Evolutionary conservation across 2,797 vertebrate species (phyloP).

Genomic region (Amblyopsis hoosieri): DNA sequence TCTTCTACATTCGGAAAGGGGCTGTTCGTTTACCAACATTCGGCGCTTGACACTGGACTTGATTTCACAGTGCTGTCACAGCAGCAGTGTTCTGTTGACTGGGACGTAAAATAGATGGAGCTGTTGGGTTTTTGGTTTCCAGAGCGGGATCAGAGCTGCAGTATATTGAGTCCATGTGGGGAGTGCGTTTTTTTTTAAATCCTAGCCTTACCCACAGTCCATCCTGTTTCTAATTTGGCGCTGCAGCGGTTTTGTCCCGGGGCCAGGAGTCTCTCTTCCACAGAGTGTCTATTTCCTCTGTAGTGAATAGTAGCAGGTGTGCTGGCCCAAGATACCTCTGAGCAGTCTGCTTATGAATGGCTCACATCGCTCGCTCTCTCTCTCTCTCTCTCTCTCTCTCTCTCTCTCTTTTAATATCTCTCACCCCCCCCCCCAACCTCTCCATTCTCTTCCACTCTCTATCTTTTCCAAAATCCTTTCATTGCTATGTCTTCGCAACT

Average conservation of each 20-base stretch:
- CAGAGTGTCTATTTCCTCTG: conserved; percentile 85
- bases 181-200: conserved; percentile 81
- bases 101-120: conserved; percentile 83
- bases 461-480: conserved; percentile 45
- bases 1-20: conserved; percentile 60
- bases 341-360: conserved; percentile 78
- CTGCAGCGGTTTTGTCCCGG: conserved; percentile 83
- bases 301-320: conserved; percentile 88
- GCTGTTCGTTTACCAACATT: conserved; percentile 70
- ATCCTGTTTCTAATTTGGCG: conserved; percentile 88
- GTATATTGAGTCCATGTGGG: conserved; percentile 86
- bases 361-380: conserved; percentile 70
- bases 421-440: conserved; percentile 49
- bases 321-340: conserved; percentile 49
- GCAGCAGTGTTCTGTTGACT: conserved; percentile 81
- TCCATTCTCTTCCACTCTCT: conserved; percentile 38
- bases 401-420: conserved; percentile 52
- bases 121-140: conserved; percentile 83
- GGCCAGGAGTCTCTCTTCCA: conserved; percentile 85
- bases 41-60: conserved; percentile 69
- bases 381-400: conserved; percentile 50
- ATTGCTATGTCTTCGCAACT: conserved; percentile 64
- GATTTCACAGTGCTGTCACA: conserved; percentile 71
- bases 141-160: conserved; percentile 79
- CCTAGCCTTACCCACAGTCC: conserved; percentile 83